Evolutionary conservation across 2,888 invertebrate genomes (phyloP).

Genomic region (Vesta saturnalis): DNA sequence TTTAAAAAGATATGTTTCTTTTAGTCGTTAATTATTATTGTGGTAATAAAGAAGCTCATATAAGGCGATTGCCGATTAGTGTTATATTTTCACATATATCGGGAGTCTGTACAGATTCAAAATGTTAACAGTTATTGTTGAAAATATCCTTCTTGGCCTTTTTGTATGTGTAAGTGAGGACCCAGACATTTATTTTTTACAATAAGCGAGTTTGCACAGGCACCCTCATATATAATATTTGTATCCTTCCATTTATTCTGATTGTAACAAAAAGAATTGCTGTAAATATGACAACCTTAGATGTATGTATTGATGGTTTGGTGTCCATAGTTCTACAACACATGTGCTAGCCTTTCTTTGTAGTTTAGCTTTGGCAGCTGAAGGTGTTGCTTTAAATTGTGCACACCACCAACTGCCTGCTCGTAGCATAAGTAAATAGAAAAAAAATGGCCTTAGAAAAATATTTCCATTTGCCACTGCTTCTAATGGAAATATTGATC

Average conservation of each 20-base stretch:
- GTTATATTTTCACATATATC: conserved; percentile 22
- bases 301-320: conserved; percentile 51
- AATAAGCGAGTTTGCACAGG: background rate
- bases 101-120: conserved; percentile 8
- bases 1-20: no score
- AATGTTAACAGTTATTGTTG: background rate
- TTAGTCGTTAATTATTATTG: conserved; percentile 19
- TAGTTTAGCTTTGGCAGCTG: conserved; percentile 42
- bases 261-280: conserved; percentile 32
- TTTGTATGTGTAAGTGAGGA: background rate
- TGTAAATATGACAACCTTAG: conserved; percentile 59
- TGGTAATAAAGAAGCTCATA: conserved; percentile 21
- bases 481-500: conserved; percentile 18
- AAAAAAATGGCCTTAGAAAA: background rate
- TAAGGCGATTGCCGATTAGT: conserved; percentile 26
- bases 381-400: conserved; percentile 10
- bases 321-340: conserved; percentile 46
- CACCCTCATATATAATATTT: conserved; percentile 20
- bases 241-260: conserved; percentile 35
- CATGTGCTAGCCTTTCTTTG: conserved; percentile 47
- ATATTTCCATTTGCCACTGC: conserved; percentile 2
- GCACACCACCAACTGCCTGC: conserved; percentile 22
- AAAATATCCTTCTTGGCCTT: background rate
- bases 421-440: conserved; percentile 28
- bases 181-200: conserved; percentile 4